Percentiles rank a stretch among this genome's conserved stretches.
Evolutionary conservation across 2,113 vertebrate genomes (phyloP).

Genomic region (Syngnathoides biaculeatus): DNA sequence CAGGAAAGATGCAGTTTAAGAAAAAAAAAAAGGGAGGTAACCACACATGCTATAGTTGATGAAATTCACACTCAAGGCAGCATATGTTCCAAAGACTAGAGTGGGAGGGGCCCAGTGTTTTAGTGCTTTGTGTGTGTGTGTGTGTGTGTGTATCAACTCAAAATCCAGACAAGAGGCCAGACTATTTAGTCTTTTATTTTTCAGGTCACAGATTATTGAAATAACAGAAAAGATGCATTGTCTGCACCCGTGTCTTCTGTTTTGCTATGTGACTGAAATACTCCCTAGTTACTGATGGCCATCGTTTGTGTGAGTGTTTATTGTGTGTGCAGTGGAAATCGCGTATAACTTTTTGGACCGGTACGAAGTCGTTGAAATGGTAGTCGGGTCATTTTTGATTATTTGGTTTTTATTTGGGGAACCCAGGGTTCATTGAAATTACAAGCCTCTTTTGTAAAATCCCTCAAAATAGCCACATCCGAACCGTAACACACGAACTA

Average conservation of each 20-base stretch:
- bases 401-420: neutral
- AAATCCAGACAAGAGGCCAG: constrained; percentile 70
- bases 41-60: constrained; percentile 16
- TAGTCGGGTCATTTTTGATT: neutral
- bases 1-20: neutral
- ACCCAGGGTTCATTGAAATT: neutral
- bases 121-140: constrained; percentile 22
- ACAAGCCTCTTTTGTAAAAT: neutral
- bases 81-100: neutral
- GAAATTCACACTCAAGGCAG: constrained; percentile 2
- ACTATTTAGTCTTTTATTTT: constrained; percentile 69
- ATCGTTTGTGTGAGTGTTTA: neutral
- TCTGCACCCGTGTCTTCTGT: constrained; percentile 29
- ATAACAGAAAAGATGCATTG: constrained; percentile 64
- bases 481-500: neutral
- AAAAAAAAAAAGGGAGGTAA: neutral
- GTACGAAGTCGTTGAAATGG: neutral
- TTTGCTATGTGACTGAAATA: constrained; percentile 32
- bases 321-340: neutral
- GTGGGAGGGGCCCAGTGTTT: constrained; percentile 3
- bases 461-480: neutral
- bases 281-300: constrained; percentile 13
- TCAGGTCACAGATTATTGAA: constrained; percentile 70
- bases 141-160: constrained; percentile 49
- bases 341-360: neutral